Evolutionary conservation across 2,888 invertebrate species (phyloP), one percentile per base, ranked within the genome.

Genomic region (Caenorhabditis angaria): DNA sequence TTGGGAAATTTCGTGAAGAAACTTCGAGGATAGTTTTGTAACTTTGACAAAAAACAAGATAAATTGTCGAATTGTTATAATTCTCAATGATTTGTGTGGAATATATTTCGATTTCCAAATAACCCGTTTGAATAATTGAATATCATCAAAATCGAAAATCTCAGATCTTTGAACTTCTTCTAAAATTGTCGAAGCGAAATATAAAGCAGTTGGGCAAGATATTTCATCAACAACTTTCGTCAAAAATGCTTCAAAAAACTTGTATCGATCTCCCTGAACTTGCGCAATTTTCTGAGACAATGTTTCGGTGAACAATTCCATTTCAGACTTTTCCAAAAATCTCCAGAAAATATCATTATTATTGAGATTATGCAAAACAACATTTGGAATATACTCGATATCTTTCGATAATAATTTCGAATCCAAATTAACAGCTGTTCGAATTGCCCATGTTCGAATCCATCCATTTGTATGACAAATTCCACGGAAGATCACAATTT

Each of bases 401-500:
- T 80, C 61, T 2, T 60, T 27, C 20, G 24, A 47, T 20, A 79
- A 35, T 25, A 73, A 27, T 2, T 25, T 22, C 1, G 47, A 24
- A 20, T 74, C 68, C 24, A 77, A 61, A 0, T 68, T 62, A 4
- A 75, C 57, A 18, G 68, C 28, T 20, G 73, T 78, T 61, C 82
- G 77, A 54, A 82, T 58, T 0, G 77, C 76, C 83, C 83, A 83
- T 3, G 64, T 50, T 10, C 83, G 78, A 53, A 83, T 78, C 83
- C 83, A 83, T 12, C 83, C 83, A 27, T 83, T 83, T 28, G 82
- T 71, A 63, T 83, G 82, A 8, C 53, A 25, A 4, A 77, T 59
- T 1, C 78, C 79, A 22, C 62, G 57, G 14, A 66, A 65, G 5
- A 76, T 61, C 8, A 74, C 68, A 12, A 70, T 55, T 47, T 62